Percentiles rank a stretch among this genome's conserved stretches.
phyloP scores from a whole-genome alignment of 2,113 vertebrate species.

The Oreochromis tanganicae region DNA sequence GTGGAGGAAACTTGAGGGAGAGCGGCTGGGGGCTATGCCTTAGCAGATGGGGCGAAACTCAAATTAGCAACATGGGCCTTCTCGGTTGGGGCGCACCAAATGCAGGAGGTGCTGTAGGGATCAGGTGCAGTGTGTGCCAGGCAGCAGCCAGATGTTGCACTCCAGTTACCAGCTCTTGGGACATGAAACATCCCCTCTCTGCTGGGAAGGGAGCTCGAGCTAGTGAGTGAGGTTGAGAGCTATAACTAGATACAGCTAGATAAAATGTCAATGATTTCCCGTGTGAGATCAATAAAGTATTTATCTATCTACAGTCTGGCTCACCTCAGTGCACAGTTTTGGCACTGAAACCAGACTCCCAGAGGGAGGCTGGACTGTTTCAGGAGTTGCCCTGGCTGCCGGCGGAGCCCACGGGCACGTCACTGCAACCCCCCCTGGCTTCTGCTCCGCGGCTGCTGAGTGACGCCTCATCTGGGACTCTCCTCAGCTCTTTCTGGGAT shows the following conservation, averaged over 20 bases:
- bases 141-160: neutral
- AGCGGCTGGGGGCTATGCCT: accelerated
- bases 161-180: neutral
- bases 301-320: neutral
- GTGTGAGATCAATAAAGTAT: neutral
- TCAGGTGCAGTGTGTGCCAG: neutral
- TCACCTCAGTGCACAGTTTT: neutral
- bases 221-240: neutral
- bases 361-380: neutral
- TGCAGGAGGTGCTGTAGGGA: neutral
- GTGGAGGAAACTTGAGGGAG: neutral
- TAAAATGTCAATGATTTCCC: neutral
- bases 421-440: too few species aligned
- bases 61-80: neutral
- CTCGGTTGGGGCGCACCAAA: neutral
- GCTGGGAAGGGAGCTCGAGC: neutral
- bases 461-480: too few species aligned
- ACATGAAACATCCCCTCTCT: neutral
- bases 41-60: neutral
- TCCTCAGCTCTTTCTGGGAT: too few species aligned
- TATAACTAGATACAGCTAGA: neutral
- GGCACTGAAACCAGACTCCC: neutral
- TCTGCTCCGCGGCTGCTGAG: too few species aligned
- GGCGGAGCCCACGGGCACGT: too few species aligned
- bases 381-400: neutral